Evolutionary conservation across 2,797 vertebrate species (phyloP).

Genomic region (Pteronotus mesoamericanus): DNA sequence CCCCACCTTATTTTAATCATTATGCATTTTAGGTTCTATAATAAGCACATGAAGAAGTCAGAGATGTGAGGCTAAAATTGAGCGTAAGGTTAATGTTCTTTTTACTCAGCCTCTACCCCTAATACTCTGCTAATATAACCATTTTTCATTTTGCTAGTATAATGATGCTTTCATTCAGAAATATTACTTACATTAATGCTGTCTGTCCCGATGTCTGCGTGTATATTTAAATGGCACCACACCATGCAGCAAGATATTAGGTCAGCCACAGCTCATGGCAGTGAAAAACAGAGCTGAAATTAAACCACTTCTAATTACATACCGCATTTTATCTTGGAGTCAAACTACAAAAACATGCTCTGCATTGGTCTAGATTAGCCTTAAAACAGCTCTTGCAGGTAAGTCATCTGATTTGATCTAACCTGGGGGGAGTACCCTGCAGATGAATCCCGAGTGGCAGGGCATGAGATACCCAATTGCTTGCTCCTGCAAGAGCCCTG

Average conservation of each 20-base stretch:
- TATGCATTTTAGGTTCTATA: neutral
- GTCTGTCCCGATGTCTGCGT: neutral
- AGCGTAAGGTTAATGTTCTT: neutral
- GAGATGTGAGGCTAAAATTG: neutral
- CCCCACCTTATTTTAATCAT: neutral
- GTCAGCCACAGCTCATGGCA: neutral
- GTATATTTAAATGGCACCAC: constrained; percentile 34
- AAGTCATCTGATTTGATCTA: constrained; percentile 32
- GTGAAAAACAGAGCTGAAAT: constrained; percentile 45
- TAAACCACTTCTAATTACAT: constrained; percentile 61
- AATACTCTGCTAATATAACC: neutral
- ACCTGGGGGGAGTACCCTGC: neutral
- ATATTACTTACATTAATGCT: neutral
- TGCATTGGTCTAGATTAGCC: neutral
- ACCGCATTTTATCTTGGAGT: constrained; percentile 59
- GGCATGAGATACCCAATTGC: neutral
- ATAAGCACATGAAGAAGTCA: neutral
- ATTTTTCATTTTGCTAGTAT: neutral
- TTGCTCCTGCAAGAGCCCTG: neutral
- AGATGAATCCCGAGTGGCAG: constrained; percentile 1
- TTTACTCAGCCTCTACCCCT: neutral
- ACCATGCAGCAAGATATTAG: constrained; percentile 27
- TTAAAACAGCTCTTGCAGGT: constrained; percentile 33
- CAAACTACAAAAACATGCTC: constrained; percentile 29
- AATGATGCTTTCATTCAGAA: neutral